phyloP scores from a whole-genome alignment of 2,797 vertebrate genomes.

The Pseudomugil gertrudae region DNA sequence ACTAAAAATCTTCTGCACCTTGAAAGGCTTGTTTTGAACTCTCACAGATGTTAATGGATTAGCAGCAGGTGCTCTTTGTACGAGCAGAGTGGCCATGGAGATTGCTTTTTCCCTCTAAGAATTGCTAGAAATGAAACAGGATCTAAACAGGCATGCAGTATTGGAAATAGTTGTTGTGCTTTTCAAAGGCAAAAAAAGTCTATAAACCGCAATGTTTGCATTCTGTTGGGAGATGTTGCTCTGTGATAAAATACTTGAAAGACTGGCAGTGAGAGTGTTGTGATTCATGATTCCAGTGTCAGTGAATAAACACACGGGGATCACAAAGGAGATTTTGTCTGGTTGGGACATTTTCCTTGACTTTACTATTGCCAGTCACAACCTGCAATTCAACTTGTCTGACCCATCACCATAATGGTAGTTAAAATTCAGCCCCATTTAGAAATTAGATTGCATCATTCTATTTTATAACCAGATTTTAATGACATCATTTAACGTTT shows the following conservation, averaged over 20 bases:
- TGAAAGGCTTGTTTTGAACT: slow-evolving; percentile 17
- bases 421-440: slow-evolving; percentile 28
- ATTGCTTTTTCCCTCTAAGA: background rate
- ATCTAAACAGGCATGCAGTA: background rate
- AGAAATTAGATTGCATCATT: slow-evolving; percentile 42
- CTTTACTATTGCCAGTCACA: background rate
- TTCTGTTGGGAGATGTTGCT: background rate
- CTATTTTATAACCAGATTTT: slow-evolving; percentile 61
- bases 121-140: background rate
- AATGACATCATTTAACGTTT: slow-evolving; percentile 73
- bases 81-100: background rate
- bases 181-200: slow-evolving; percentile 1
- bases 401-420: slow-evolving; percentile 12
- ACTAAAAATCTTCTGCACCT: slow-evolving; percentile 11
- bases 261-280: background rate
- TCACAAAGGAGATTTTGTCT: background rate
- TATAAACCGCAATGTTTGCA: no score
- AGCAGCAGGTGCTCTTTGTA: slow-evolving; percentile 12
- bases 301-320: background rate
- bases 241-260: background rate
- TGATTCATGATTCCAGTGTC: background rate
- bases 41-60: slow-evolving; percentile 9
- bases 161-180: background rate
- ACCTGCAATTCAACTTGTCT: background rate
- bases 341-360: background rate